Conservation (phyloP, 1,140 invertebrate genomes). For the Hyphantria cunea region DNA sequence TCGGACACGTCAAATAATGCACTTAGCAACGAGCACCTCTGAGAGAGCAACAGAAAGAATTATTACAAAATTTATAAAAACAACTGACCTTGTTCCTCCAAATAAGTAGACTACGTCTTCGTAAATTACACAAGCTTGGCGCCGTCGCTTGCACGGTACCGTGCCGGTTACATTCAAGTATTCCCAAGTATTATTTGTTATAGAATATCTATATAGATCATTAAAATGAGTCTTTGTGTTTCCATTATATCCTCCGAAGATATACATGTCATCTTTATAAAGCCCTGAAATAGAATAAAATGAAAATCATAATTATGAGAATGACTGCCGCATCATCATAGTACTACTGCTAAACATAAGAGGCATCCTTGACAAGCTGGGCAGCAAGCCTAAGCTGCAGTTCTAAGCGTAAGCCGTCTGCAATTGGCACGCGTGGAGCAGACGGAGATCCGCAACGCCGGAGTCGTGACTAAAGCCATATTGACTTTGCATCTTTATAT, state of each 20-base stretch:
- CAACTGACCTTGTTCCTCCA: conserved; percentile 90
- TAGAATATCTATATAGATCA: conserved; percentile 89
- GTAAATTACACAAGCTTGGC: conserved; percentile 90
- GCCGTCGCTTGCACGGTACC: conserved; percentile 86
- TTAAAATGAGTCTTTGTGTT: conserved; percentile 89
- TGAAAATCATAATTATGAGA: neutral
- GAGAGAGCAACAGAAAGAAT: too few relatives aligned
- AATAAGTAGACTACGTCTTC: conserved; percentile 90
- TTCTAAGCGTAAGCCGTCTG: too few relatives aligned
- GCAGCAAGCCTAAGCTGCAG: too few relatives aligned
- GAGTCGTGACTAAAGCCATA: too few relatives aligned
- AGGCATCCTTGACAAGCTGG: too few relatives aligned
- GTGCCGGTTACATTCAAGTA: conserved; percentile 83
- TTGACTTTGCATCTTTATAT: too few relatives aligned
- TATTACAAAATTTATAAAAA: neutral
- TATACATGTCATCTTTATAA: conserved; percentile 88
- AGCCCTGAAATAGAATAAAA: conserved; percentile 80
- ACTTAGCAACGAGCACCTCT: too few relatives aligned
- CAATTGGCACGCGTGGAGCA: too few relatives aligned
- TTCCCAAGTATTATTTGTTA: conserved; percentile 84
- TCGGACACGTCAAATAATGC: too few relatives aligned
- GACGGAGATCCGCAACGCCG: too few relatives aligned
- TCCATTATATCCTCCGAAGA: conserved; percentile 95
- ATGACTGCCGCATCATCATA: too few relatives aligned
- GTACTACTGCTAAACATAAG: too few relatives aligned